Evolutionary conservation across 2,888 invertebrate species (phyloP), one percentile per base, ranked within the genome.

Genomic region (Diarsia rubi): DNA sequence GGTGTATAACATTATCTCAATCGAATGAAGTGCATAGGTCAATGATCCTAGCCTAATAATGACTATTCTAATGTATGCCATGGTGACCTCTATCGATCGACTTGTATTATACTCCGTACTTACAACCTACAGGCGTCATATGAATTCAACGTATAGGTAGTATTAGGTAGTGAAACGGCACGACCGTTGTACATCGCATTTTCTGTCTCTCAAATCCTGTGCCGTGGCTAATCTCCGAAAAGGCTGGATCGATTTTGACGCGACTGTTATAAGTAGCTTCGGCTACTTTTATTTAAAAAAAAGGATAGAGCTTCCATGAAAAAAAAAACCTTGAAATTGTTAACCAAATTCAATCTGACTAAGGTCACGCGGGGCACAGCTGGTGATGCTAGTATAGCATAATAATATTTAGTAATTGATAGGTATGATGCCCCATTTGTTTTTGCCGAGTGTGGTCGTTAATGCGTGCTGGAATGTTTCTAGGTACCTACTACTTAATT

Each of bases 81-180:
- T 59, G 42, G 21, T 44, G 31, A 44, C 68, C 37, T 37, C 44
- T 19, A 79, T 79, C 63, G 63, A 79, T 49, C 24, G 21, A 47
- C 42, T 63, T 71, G 54, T 63, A 47, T 63, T 71, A 47, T 63
- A 47, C 47, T 63, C 31, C 27, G 52, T 37, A 44, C 24, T 19
- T 60, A 19, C 11, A n/a, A 14, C n/a, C 11, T n/a, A 45, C 37
- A 52, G 31, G 47, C 42, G 47, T 42, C 60, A 62, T 75, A 47
- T 19, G 27, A 27, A 54, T 12, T 54, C 14, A 0, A 21, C 19
- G 14, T 49, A 24, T 24, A 12, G 1, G n/a, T 37, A 3, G n/a
- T n/a, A n/a, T n/a, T 12, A 54, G 11, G n/a, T 42, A 62, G 27
- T 9, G 19, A n/a, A 45, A 42, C n/a, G 6, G 45, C n/a, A n/a